phyloP scores from a whole-genome alignment of 2,113 vertebrate genomes.

The Acrocephalus kingi region DNA sequence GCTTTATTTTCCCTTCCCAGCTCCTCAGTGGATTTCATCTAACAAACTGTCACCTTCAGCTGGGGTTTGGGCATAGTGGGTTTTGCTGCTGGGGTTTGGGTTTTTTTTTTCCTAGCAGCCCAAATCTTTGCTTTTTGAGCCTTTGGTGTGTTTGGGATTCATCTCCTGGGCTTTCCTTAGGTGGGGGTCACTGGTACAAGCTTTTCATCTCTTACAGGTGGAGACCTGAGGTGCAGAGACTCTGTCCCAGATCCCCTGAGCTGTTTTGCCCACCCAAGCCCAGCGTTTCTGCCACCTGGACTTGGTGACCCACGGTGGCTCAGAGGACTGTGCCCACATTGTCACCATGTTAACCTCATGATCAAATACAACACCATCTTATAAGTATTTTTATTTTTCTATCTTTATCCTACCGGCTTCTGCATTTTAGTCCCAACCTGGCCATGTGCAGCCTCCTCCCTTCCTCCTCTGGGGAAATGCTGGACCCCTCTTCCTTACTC shows the following conservation, averaged over 20 bases:
- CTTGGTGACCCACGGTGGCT: not conserved
- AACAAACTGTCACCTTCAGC: not conserved
- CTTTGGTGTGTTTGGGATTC: not conserved
- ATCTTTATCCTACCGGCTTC: not conserved
- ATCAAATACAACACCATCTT: too few species aligned
- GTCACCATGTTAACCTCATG: rapidly evolving
- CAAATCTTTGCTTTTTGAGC: not conserved
- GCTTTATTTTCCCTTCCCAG: not conserved
- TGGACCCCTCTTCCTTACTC: not conserved
- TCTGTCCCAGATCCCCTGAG: not conserved
- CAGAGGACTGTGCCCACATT: not conserved
- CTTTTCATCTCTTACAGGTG: not conserved
- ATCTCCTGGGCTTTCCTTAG: not conserved
- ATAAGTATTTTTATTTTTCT: not conserved
- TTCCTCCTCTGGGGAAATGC: not conserved
- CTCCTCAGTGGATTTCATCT: not conserved
- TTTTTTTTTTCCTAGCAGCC: not conserved
- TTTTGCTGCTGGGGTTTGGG: not conserved
- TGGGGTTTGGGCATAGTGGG: not conserved
- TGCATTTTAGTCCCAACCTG: not conserved
- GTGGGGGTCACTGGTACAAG: not conserved
- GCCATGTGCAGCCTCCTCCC: not conserved
- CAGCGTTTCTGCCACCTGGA: not conserved
- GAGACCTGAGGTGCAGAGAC: not conserved
- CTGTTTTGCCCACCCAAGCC: not conserved